Evolutionary conservation across 2,113 vertebrate species (phyloP), one percentile per base, ranked within the genome.

Genomic region (Myrmecophaga tridactyla): DNA sequence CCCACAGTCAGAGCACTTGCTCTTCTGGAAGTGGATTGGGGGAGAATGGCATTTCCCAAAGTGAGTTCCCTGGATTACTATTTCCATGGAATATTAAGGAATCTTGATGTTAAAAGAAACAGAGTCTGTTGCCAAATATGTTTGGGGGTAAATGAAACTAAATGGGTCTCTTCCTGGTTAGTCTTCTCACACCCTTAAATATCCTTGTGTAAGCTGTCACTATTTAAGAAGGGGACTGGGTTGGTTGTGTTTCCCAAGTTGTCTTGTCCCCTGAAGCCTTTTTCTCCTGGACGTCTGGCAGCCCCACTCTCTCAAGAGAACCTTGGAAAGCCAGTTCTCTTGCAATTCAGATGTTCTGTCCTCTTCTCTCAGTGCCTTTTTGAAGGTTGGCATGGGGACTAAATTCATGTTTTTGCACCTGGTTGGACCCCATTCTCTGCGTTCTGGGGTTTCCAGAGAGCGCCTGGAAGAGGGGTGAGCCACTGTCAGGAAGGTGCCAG

Each of bases 311-410:
- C n/a, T 85, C 86, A 3, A 4, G 81, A 86, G 48, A 53, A 15
- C 2, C 12, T 6, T 72, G 67, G 76, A 14, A 36, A 58, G 60
- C 94, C 36, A 10, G 39, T 6, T 27, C 2, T 34, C n/a, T 56
- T 88, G 65, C 43, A 34, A 0, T 67, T 63, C 12, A 0, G 65
- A 20, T 27, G 1, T 1, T 58, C 15, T 69, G 34, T 67, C 51
- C 58, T 60, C n/a, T 81, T 5, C 58, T 81, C 14, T 81, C 23
- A 4, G 23, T 17, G 14, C 18, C 18, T 29, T 93, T 41, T 76
- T 58, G 25, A 3, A 1, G 51, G 34, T 31, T 0, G n/a, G 65
- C 6, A 2, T 23, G 31, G 27, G n/a, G 7, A 14, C 9, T 41
- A 0, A 4, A 27, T 11, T 3, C 27, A 1, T 62, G 17, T 76